Percentiles rank a stretch among this genome's conserved stretches.
Evolutionary conservation across 2,113 vertebrate genomes (phyloP).

Genomic region (Seriola aureovittata): DNA sequence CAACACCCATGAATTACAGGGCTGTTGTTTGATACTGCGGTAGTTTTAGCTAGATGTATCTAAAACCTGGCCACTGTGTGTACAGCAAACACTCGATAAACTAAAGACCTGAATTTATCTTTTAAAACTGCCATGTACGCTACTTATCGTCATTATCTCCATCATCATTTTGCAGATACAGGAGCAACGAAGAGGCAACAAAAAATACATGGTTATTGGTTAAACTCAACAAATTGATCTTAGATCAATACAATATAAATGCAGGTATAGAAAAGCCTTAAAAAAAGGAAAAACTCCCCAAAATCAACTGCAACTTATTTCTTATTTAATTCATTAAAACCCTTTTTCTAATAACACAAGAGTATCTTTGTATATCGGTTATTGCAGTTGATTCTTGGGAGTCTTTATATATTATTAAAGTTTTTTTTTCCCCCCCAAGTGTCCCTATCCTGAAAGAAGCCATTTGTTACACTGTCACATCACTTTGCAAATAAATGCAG

Average conservation of each 20-base stretch:
- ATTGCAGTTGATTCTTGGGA: not conserved
- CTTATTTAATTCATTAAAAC: not conserved
- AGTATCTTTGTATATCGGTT: not conserved
- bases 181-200: not conserved
- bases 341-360: not conserved
- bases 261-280: not conserved
- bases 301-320: not conserved
- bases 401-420: too few relatives aligned
- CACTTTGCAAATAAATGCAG: conserved; percentile 39
- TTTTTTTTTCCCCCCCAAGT: not conserved
- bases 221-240: not conserved
- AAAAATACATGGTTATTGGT: not conserved
- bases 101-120: not conserved
- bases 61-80: too few relatives aligned
- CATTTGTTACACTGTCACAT: conserved; percentile 3
- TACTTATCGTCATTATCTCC: not conserved
- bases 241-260: not conserved
- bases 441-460: not conserved
- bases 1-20: not conserved
- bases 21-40: not conserved
- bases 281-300: not conserved
- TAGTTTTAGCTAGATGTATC: not conserved
- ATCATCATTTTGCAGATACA: not conserved
- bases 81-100: not conserved
- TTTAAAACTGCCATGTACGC: not conserved